Conservation (phyloP, 2,797 vertebrate species). For the Fratercula arctica region DNA sequence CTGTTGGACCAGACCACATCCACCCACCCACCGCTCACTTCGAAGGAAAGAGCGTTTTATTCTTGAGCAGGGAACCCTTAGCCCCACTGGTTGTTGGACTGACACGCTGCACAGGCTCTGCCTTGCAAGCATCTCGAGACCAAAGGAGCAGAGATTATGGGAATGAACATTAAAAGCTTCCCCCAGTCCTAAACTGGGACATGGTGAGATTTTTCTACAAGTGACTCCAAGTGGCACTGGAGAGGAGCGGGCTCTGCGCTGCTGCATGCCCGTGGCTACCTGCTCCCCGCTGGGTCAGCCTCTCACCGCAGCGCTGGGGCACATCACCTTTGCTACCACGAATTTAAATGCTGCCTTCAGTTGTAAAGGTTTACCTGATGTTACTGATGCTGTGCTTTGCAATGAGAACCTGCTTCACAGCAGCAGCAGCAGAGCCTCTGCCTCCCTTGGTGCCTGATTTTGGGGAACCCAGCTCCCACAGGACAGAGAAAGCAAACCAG, state of each 20-base stretch:
- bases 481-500: neutral
- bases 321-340: neutral
- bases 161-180: neutral
- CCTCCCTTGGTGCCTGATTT: neutral
- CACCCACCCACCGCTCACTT: neutral
- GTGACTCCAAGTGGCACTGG: neutral
- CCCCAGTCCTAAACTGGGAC: neutral
- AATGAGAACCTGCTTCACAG: neutral
- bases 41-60: accelerated
- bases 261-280: neutral
- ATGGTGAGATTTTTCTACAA: neutral
- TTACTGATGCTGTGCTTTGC: neutral
- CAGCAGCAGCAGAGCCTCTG: neutral
- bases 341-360: neutral
- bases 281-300: neutral
- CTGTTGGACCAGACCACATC: neutral
- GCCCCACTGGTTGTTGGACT: accelerated
- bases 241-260: neutral
- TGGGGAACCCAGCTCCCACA: neutral
- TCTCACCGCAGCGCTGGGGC: neutral
- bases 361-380: neutral
- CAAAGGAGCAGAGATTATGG: neutral
- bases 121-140: neutral
- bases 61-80: neutral
- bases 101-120: neutral